Conservation (phyloP, 35 echinoderm and acorn worm genomes). For the Acanthaster planci region DNA sequence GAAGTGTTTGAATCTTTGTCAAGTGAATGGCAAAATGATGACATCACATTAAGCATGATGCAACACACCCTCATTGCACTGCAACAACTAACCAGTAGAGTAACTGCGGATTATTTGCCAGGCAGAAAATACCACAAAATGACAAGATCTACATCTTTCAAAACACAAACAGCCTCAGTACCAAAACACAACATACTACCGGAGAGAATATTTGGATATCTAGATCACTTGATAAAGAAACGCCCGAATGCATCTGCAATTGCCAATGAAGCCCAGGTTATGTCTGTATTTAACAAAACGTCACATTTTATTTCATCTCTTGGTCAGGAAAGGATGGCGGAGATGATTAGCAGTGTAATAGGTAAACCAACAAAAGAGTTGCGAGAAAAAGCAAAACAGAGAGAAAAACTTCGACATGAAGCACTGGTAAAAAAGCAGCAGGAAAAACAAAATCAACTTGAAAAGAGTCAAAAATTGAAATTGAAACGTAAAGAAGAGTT, state of each 20-base stretch:
- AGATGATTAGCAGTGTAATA: not conserved
- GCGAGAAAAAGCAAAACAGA: constrained; percentile 9
- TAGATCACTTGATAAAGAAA: constrained; percentile 33
- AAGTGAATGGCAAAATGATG: constrained; percentile 16
- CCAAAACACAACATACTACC: constrained; percentile 44
- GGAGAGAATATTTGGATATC: constrained; percentile 41
- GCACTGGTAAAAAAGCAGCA: constrained; percentile 24
- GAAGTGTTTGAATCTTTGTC: not conserved
- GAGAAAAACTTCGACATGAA: constrained; percentile 14
- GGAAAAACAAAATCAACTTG: constrained; percentile 6
- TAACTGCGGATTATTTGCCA: not conserved
- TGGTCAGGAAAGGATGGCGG: not conserved
- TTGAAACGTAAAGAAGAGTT: constrained; percentile 39
- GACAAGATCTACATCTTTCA: not conserved
- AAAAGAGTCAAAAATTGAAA: not conserved
- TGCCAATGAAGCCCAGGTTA: constrained; percentile 56
- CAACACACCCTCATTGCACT: not conserved
- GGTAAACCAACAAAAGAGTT: not conserved
- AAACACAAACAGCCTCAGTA: not conserved
- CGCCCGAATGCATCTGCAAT: constrained; percentile 35
- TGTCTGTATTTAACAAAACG: constrained; percentile 44
- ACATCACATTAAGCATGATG: not conserved
- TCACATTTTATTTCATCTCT: constrained; percentile 1
- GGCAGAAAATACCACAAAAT: not conserved
- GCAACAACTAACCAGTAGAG: not conserved